Base-by-base conservation (phyloP, 2,113 vertebrate species). In the Daphoenositta chrysoptera region DNA sequence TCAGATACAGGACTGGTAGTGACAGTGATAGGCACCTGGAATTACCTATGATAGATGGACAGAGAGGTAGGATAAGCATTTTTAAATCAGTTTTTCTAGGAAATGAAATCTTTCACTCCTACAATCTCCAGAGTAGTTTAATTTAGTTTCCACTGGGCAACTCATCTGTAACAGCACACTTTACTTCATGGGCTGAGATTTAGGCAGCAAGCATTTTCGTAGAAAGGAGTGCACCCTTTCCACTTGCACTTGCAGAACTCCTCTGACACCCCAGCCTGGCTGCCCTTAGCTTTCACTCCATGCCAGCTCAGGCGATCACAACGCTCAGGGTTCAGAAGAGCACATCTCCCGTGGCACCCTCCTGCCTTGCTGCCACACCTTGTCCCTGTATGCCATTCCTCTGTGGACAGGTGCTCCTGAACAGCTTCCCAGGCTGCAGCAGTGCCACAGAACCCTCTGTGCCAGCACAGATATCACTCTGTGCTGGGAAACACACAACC, bases 21-120 rank as follows among this genome's bases (percentile, higher is more conserved):
- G 88, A 90, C 90, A 94, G 63, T 94, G 90, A 93, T 77, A 88
- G 87, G 51, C 90, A 94, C 44, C 56, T 68, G 83, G 65, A 95
- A 96, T 92, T 92, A 71, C 42, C 48, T 75, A 15, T 81, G 85
- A 94, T 17, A 89, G 90, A 90, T 75, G 60, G 87, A 40, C 54
- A 88, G 75, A 86, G 78, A 83, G 19, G 75, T 94, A 81, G 71
- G 31, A 83, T 75, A 95, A 86, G 79, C 50, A 93, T 54, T 80
- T 95, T 91, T 66, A 71, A 94, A 73, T 77, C 22, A 35, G 7
- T 60, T 93, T 94, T 96, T 73, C 68, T 78, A 35, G 63, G 70
- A 94, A 95, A 96, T 64, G 5, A 84, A 60, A 86, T 90, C 56
- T 84, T 80, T 61, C 13, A n/a, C 23, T 83, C 17, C 39, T 82